Conservation (phyloP, 2,888 invertebrate genomes). For the Xestoiulus laeticollis region DNA sequence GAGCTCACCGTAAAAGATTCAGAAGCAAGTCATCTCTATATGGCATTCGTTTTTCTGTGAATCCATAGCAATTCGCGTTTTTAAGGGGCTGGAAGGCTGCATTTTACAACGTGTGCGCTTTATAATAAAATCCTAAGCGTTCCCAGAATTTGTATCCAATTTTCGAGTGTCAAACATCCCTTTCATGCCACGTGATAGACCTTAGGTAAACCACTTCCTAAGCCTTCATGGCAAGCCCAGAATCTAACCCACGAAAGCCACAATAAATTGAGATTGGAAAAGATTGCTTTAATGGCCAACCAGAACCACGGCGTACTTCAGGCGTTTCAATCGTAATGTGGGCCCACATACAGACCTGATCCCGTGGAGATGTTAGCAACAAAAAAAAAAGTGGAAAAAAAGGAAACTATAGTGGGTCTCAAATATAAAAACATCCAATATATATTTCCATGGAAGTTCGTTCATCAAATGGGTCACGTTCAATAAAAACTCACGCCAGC, state of each 20-base stretch:
- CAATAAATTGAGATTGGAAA: conserved; percentile 22
- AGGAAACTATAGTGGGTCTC: neutral
- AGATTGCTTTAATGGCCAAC: conserved; percentile 2
- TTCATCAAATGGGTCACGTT: conserved; percentile 7
- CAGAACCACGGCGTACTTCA: conserved; percentile 7
- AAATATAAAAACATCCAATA: conserved; percentile 15
- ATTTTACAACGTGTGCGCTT: neutral
- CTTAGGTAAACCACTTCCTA: conserved; percentile 19
- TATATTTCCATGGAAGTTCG: neutral
- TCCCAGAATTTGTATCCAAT: conserved; percentile 21
- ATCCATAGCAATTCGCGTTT: neutral
- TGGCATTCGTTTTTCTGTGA: neutral
- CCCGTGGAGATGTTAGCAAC: neutral
- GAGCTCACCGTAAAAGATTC: neutral
- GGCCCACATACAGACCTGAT: neutral
- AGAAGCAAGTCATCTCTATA: neutral
- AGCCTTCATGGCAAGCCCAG: neutral
- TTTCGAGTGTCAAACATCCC: conserved; percentile 7
- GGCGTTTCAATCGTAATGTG: neutral
- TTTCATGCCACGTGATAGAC: neutral
- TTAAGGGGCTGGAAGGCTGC: neutral
- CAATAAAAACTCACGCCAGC: conserved; percentile 7
- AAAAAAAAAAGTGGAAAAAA: neutral
- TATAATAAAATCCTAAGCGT: conserved; percentile 13
- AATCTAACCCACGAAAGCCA: conserved; percentile 7